Conservation (phyloP, 2,113 vertebrate species). For the Balaeniceps rex region DNA sequence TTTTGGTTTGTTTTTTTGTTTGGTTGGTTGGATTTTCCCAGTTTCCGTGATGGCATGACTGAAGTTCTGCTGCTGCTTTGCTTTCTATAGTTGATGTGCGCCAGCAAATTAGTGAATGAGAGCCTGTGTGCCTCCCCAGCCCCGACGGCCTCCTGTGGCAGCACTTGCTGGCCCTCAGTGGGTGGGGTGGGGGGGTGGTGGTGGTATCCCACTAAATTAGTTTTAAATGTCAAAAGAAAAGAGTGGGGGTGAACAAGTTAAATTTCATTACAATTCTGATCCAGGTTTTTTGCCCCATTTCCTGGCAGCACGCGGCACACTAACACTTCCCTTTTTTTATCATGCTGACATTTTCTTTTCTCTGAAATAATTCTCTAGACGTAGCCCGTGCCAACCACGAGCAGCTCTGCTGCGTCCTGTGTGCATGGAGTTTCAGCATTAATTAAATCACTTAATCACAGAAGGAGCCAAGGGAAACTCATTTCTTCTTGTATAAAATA, state of each 20-base stretch:
- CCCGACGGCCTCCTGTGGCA: accelerated
- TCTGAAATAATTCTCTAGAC: not conserved
- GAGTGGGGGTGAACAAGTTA: not conserved
- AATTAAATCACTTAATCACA: not conserved
- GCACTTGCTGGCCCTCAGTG: not conserved
- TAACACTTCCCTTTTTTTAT: not conserved
- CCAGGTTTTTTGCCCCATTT: not conserved
- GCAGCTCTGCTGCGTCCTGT: not conserved
- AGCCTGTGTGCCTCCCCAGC: not conserved
- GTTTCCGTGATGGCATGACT: not conserved
- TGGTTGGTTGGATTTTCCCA: no score
- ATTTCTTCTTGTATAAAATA: not conserved
- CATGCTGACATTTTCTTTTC: not conserved
- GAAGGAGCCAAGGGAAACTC: not conserved
- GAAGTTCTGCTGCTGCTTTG: not conserved
- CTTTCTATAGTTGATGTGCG: accelerated
- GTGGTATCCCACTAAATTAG: not conserved
- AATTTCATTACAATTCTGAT: not conserved
- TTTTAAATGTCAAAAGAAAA: not conserved
- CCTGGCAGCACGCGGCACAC: not conserved
- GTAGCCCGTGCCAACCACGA: not conserved
- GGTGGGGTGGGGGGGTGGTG: no score
- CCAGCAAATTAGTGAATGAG: not conserved
- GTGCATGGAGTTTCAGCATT: not conserved
- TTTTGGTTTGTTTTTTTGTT: not conserved